These are phyloP conservation scores for Cinclus cinclus DNA, from an alignment of 2,113 vertebrate species.

Conservation along the genomic window DNA sequence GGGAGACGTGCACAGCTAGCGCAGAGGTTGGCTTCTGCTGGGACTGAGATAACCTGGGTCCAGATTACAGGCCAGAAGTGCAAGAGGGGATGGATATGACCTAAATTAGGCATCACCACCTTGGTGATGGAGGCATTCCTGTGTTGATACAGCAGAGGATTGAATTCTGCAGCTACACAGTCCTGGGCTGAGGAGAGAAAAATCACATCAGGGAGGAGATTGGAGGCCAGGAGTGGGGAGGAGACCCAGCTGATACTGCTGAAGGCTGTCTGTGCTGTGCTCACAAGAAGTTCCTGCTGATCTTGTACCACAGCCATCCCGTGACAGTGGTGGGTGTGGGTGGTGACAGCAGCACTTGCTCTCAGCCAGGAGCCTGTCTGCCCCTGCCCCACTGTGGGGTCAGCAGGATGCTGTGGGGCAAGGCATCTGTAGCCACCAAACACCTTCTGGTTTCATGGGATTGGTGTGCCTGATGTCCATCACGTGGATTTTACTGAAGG, in stretches of 20 bases:
- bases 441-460: neutral
- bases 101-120: neutral
- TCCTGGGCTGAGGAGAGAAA: neutral
- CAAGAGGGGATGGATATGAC: neutral
- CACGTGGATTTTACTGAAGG: neutral
- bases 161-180: neutral
- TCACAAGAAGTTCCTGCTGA: neutral
- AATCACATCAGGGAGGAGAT: neutral
- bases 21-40: neutral
- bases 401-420: neutral
- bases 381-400: fast-evolving
- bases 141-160: neutral
- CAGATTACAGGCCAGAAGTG: neutral
- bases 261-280: neutral
- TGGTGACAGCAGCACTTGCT: neutral
- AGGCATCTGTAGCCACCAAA: neutral
- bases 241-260: neutral
- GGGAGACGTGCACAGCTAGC: neutral
- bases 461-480: neutral
- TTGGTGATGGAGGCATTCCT: neutral
- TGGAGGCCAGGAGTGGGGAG: neutral
- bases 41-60: no score
- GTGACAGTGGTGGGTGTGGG: fast-evolving
- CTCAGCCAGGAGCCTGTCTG: neutral
- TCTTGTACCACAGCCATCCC: neutral